Conservation (phyloP, 1,140 invertebrate genomes). For the Thrips palmi region DNA sequence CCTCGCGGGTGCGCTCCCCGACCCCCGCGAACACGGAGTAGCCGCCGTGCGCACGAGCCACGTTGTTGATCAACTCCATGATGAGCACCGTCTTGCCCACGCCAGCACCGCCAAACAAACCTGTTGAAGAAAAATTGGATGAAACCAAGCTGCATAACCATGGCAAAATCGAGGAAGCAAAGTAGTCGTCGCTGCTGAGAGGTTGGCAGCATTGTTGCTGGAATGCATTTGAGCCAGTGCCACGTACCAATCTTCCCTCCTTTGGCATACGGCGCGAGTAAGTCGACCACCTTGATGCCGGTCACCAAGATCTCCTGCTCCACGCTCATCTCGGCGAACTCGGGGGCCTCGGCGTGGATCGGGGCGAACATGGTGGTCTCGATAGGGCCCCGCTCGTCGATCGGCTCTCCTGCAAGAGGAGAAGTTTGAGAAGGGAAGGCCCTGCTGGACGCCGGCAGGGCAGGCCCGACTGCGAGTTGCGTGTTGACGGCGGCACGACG, state of each 20-base stretch:
- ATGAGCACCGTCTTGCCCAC: slow-evolving; percentile 63
- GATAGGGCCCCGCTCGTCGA: slow-evolving; percentile 48
- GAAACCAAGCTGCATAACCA: too few species aligned
- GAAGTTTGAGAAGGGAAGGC: too few species aligned
- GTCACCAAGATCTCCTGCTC: slow-evolving; percentile 45
- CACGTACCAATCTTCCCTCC: slow-evolving; percentile 68
- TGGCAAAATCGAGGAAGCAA: too few species aligned
- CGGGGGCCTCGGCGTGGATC: slow-evolving; percentile 48
- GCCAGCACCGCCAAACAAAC: slow-evolving; percentile 57
- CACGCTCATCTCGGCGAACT: slow-evolving; percentile 48
- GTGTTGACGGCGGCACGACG: too few species aligned
- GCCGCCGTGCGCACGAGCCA: slow-evolving; percentile 58
- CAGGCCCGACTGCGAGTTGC: too few species aligned
- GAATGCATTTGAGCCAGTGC: too few species aligned
- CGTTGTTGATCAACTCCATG: slow-evolving; percentile 65
- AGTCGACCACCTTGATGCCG: slow-evolving; percentile 49
- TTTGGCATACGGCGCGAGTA: slow-evolving; percentile 39
- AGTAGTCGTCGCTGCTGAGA: too few species aligned
- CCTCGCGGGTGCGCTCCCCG: slow-evolving; percentile 56
- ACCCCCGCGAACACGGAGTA: slow-evolving; percentile 64
- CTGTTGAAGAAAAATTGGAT: too few species aligned
- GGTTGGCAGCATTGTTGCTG: too few species aligned
- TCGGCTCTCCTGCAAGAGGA: too few species aligned
- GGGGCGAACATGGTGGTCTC: slow-evolving; percentile 30
- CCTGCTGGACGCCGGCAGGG: too few species aligned